Percentiles rank a stretch among this genome's conserved stretches.
phyloP scores from a whole-genome alignment of 2,113 vertebrate species.

The Larimichthys crocea region DNA sequence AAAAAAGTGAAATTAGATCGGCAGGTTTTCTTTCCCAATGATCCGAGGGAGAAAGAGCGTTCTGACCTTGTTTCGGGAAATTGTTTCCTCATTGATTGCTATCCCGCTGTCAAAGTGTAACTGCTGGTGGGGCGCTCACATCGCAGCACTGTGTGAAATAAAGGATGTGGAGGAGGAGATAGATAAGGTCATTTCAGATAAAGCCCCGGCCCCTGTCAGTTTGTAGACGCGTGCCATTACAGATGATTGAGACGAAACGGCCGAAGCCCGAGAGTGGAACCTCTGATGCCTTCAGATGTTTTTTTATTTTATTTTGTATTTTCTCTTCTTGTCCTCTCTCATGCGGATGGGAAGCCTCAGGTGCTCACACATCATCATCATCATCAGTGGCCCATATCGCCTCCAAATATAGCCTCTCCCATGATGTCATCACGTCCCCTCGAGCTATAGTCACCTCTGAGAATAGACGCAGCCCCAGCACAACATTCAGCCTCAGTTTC shows the following conservation, averaged over 20 bases:
- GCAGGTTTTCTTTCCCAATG: neutral
- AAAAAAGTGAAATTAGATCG: neutral
- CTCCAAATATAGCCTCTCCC: conserved; percentile 76
- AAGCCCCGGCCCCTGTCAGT: conserved; percentile 40
- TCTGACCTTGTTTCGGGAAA: conserved; percentile 54
- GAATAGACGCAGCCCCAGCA: conserved; percentile 39
- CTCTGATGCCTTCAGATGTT: conserved; percentile 35
- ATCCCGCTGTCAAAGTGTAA: conserved; percentile 45
- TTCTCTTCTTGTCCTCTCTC: conserved; percentile 33
- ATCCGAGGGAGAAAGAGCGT: conserved; percentile 16
- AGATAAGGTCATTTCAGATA: conserved; percentile 62
- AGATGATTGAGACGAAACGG: conserved; percentile 50
- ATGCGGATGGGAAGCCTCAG: conserved; percentile 63
- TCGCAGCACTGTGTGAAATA: conserved; percentile 39
- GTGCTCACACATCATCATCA: conserved; percentile 67
- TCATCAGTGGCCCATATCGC: conserved; percentile 71
- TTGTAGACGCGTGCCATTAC: conserved; percentile 2
- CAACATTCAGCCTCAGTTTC: conserved; percentile 35
- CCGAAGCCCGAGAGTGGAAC: neutral
- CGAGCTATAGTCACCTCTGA: conserved; percentile 53
- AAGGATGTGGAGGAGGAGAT: conserved; percentile 31
- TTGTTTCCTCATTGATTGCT: conserved; percentile 49
- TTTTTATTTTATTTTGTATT: conserved; percentile 13
- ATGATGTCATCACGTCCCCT: conserved; percentile 70
- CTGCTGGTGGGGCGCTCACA: conserved; percentile 35